phyloP scores from a whole-genome alignment of 2,113 vertebrate species.

The Nibea albiflora region DNA sequence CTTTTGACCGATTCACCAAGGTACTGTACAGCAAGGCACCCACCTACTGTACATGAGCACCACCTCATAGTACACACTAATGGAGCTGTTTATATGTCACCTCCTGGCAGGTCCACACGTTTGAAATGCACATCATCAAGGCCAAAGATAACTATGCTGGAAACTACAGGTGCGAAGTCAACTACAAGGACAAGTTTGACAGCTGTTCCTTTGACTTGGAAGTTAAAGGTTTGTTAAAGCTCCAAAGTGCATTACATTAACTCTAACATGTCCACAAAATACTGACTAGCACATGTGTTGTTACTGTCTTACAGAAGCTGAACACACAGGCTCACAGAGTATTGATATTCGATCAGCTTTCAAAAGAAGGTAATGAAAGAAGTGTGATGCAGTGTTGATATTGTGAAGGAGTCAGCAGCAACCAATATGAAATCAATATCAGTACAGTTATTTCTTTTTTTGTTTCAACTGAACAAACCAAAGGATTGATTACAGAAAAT shows the following conservation, averaged over 20 bases:
- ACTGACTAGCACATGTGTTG: conserved; percentile 9
- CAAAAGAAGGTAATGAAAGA: conserved; percentile 95
- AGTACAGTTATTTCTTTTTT: conserved; percentile 18
- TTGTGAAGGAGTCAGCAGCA: conserved; percentile 6
- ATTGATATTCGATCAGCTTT: conserved; percentile 99
- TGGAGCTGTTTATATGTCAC: not conserved
- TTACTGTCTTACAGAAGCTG: conserved; percentile 87
- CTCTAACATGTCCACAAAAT: not conserved
- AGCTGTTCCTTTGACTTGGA: conserved; percentile 97
- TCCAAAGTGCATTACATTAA: not conserved
- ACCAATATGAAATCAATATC: conserved; percentile 16
- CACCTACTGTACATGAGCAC: not conserved
- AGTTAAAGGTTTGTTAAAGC: conserved; percentile 87
- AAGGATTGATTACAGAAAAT: conserved; percentile 3
- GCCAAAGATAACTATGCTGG: conserved; percentile 97
- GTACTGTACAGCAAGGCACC: conserved; percentile 69
- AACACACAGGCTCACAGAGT: conserved; percentile 83
- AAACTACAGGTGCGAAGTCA: conserved; percentile 97
- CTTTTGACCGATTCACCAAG: conserved; percentile 92
- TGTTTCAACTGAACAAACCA: conserved; percentile 17
- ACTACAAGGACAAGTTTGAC: conserved; percentile 98
- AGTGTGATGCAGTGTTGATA: not conserved
- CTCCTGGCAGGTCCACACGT: conserved; percentile 91
- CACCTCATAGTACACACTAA: not conserved
- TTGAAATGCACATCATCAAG: conserved; percentile 99